Conservation (phyloP, 2,113 vertebrate genomes). For the Polypterus senegalus region DNA sequence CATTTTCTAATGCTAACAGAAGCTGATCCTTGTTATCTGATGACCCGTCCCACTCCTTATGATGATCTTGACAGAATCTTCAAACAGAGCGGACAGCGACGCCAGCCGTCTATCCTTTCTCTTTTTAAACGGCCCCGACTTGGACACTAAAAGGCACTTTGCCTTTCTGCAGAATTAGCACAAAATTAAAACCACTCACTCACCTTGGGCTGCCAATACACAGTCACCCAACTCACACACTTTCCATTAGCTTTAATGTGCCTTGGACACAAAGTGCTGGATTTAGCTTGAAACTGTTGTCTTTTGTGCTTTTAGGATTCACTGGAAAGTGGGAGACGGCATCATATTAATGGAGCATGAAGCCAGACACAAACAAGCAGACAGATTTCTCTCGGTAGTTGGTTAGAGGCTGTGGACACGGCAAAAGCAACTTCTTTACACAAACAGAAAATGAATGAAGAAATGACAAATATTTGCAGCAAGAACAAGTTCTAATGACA, state of each 20-base stretch:
- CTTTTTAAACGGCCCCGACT: background rate
- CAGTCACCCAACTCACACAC: background rate
- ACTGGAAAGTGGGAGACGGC: too few relatives aligned
- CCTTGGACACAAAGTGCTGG: too few relatives aligned
- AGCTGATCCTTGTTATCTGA: constrained; percentile 16
- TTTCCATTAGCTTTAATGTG: background rate
- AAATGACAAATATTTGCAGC: too few relatives aligned
- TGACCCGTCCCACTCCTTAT: constrained; percentile 8
- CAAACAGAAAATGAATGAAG: too few relatives aligned
- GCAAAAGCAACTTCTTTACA: too few relatives aligned
- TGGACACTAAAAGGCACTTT: background rate
- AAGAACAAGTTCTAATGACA: too few relatives aligned
- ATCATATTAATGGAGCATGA: too few relatives aligned
- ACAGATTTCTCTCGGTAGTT: too few relatives aligned
- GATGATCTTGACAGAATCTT: background rate
- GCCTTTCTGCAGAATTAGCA: background rate
- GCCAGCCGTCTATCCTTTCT: background rate
- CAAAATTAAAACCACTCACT: background rate
- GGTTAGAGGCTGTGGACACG: too few relatives aligned
- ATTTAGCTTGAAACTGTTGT: too few relatives aligned
- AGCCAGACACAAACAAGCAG: too few relatives aligned
- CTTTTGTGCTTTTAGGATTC: too few relatives aligned
- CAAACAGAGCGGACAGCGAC: constrained; percentile 5
- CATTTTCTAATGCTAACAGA: background rate
- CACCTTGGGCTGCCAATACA: background rate